These are phyloP conservation scores for Gadopsis marmoratus DNA, from an alignment of 2,797 vertebrate genomes.

Conservation along the genomic window DNA sequence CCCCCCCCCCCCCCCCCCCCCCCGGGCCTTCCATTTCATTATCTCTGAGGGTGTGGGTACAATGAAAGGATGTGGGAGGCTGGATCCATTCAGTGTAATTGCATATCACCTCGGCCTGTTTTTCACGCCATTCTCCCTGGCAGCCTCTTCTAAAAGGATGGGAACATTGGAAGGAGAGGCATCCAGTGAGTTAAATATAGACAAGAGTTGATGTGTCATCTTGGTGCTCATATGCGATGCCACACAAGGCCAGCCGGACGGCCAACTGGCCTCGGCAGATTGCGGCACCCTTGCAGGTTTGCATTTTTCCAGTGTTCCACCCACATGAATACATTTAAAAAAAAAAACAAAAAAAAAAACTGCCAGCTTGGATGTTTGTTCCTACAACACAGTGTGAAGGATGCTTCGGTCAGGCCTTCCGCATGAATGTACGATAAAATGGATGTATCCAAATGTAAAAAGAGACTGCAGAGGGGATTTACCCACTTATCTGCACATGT, in stretches of 20 bases:
- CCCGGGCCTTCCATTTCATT: constrained; percentile 75
- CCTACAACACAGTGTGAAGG: constrained; percentile 53
- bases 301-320: constrained; percentile 52
- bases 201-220: constrained; percentile 77
- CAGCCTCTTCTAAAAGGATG: constrained; percentile 73
- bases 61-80: constrained; percentile 73
- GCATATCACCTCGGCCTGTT: constrained; percentile 74
- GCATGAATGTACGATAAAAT: constrained; percentile 21
- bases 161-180: constrained; percentile 75
- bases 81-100: constrained; percentile 77
- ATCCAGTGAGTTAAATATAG: constrained; percentile 81
- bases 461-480: neutral
- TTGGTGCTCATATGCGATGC: constrained; percentile 62
- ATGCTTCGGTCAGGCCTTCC: constrained; percentile 37
- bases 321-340: constrained; percentile 58
- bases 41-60: constrained; percentile 66
- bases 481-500: constrained; percentile 1
- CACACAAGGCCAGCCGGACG: constrained; percentile 64
- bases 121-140: constrained; percentile 70
- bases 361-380: constrained; percentile 56
- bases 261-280: constrained; percentile 69
- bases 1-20: too few relatives aligned
- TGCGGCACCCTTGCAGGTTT: constrained; percentile 47
- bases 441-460: neutral
- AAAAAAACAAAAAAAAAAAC: constrained; percentile 20